Base-by-base conservation (phyloP, 2,888 invertebrate species). In the Allolobophora icterica region DNA sequence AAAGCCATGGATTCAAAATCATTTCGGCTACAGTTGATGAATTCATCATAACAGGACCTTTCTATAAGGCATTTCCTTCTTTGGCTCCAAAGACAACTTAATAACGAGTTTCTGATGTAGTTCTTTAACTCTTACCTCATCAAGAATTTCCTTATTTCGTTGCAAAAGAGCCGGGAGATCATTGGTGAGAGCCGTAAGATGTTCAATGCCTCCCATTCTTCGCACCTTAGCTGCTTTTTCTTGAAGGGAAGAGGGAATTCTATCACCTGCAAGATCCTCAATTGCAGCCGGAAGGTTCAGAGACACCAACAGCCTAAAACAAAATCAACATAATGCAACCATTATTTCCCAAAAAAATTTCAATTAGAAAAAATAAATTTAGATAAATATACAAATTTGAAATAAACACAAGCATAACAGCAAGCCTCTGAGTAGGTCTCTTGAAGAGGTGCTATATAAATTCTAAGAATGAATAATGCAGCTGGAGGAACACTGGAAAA, bases 221-320 rank as follows among this genome's bases (percentile, higher is more conserved):
- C 97, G 96, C 89, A 99, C 97, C 93, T 97, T 96, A 89, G 96
- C 96, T 1, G 98, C 97, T 95, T 99, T 98, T 93, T 97, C 97
- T 91, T 97, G 96, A 92, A 99, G 96, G 30, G 98, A 98, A 91
- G 97, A 98, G 0, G 99, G 99, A 90, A 90, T 87, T 58, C 97
- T 97, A 87, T 97, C 96, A 19, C 96, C 96, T 45, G 94, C 93
- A 84, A 95, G 92, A 93, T 97, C 97, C 96, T 99, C 99, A 91
- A 99, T 96, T 91, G 99, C 98, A 33, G 99, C 99, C 19, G 99
- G 99, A 94, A 99, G 96, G 96, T 98, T 99, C 93, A 99, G 96
- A 92, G 98, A 98, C 0, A 99, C 98, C 94, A 99, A 96, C 90
- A 98, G 96, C 94, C 97, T 97, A 94, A 91, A n/a, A 71, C 71